phyloP scores from a whole-genome alignment of 2,113 vertebrate genomes.

The Sula dactylatra region DNA sequence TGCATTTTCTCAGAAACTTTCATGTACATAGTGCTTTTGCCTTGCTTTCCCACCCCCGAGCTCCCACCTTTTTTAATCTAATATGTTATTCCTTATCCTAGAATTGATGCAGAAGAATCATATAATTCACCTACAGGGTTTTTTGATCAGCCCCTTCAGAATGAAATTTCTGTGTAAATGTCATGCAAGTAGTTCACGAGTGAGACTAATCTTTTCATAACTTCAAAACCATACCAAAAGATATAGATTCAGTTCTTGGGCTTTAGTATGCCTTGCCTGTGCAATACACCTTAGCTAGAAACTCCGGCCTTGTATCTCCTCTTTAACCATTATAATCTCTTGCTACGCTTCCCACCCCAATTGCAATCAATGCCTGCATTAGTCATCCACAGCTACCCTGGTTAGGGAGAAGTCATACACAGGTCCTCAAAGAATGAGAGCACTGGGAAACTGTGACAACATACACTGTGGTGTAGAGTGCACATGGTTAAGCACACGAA shows the following conservation, averaged over 20 bases:
- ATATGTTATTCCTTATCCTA: background rate
- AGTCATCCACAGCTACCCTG: background rate
- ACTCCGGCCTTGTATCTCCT: background rate
- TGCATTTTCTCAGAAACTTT: conserved; percentile 14
- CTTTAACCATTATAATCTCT: background rate
- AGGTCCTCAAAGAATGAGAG: background rate
- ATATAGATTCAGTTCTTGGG: background rate
- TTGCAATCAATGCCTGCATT: background rate
- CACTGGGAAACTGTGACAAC: background rate
- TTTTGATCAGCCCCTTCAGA: background rate
- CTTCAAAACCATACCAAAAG: background rate
- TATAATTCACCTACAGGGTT: background rate
- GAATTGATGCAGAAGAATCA: background rate
- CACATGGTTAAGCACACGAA: background rate
- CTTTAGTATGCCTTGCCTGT: background rate
- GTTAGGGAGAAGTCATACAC: background rate
- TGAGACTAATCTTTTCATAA: background rate
- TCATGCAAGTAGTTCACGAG: background rate
- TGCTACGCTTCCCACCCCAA: background rate
- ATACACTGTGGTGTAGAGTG: background rate
- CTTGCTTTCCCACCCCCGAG: background rate
- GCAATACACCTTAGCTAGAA: background rate
- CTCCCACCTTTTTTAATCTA: background rate
- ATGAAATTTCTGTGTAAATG: background rate
- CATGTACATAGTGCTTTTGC: background rate